Conservation (phyloP, 2,113 vertebrate genomes). For the Hypocryptadius cinnamomeus region DNA sequence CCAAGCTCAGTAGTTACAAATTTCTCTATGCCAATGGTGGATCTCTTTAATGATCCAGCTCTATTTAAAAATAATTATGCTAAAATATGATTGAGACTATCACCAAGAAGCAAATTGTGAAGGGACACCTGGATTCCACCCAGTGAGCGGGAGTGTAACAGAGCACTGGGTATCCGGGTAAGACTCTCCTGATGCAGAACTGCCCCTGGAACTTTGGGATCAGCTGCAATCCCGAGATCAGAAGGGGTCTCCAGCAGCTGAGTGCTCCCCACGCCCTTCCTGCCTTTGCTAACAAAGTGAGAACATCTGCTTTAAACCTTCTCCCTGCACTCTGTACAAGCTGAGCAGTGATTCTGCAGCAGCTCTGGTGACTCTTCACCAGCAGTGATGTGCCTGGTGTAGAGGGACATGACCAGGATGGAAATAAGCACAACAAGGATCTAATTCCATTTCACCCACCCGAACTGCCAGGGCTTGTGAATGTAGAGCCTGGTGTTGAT, state of each 20-base stretch:
- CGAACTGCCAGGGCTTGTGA: neutral
- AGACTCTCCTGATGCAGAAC: neutral
- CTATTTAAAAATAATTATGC: neutral
- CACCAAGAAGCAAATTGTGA: neutral
- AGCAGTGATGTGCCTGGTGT: neutral
- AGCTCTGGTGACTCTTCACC: neutral
- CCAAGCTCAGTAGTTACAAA: neutral
- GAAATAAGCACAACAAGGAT: neutral
- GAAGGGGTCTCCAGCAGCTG: neutral
- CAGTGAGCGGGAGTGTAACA: neutral
- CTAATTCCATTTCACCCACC: neutral
- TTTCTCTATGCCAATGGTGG: rapidly evolving
- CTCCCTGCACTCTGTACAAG: neutral
- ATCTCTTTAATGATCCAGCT: neutral
- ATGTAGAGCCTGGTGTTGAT: neutral
- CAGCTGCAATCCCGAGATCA: neutral
- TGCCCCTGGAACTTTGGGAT: neutral
- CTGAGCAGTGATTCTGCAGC: neutral
- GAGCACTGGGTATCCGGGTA: neutral
- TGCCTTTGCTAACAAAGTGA: neutral
- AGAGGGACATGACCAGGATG: neutral
- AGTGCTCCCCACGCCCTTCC: neutral
- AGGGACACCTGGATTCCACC: neutral
- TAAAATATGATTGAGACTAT: neutral
- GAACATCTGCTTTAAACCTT: neutral